phyloP scores from a whole-genome alignment of 1,140 invertebrate genomes.

The Sitobion miscanthi region DNA sequence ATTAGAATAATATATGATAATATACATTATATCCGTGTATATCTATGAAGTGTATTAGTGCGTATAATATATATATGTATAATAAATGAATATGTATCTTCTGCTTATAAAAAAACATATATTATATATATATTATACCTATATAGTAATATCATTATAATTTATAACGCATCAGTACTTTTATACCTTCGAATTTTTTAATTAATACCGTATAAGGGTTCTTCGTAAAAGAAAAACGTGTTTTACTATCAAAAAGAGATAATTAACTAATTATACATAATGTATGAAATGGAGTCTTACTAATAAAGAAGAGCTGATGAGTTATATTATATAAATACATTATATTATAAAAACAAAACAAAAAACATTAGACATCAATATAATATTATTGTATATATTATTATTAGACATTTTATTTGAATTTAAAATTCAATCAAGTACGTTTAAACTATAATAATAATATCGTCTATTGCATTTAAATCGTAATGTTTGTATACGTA shows the following conservation, averaged over 20 bases:
- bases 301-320: not conserved
- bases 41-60: not conserved
- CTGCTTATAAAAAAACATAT: not conserved
- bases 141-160: not conserved
- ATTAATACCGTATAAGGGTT: not conserved
- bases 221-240: not conserved
- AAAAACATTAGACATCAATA: not conserved
- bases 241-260: not conserved
- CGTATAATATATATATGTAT: not conserved
- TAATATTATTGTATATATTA: not conserved
- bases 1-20: constrained; percentile 18
- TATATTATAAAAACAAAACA: not conserved
- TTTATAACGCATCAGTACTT: not conserved
- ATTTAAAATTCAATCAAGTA: not conserved
- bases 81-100: not conserved
- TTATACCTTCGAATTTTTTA: not conserved
- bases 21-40: not conserved
- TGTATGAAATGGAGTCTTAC: not conserved
- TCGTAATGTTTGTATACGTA: not conserved
- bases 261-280: not conserved
- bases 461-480: not conserved
- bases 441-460: not conserved
- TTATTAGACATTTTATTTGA: not conserved
- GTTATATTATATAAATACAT: not conserved
- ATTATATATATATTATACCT: not conserved